Base-by-base conservation (phyloP, 1,140 invertebrate species). In the Lucilia sericata region DNA sequence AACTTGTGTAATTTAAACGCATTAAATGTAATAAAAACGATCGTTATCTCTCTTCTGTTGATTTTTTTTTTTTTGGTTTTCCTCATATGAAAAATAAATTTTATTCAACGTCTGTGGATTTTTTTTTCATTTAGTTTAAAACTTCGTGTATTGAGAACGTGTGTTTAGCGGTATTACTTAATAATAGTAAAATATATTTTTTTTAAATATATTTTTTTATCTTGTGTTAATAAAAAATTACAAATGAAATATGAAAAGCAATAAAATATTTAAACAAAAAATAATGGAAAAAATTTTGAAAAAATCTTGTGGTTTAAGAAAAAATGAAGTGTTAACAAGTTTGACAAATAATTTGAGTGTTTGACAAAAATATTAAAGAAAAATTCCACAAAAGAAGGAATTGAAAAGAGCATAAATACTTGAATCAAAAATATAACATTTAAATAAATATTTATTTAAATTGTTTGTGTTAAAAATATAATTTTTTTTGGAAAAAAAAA, bases 11-110 rank as follows among this genome's bases (percentile, higher is more conserved):
- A 70, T 70, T 70, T 19, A 70, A 70, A 70, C 65, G 19, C 19
- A 70, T 70, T 70, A 70, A 70, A 70, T 70, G 65, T 70, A 70
- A 70, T 70, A 70, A 70, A 70, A 70, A 60, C 55, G 55, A 60
- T 60, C 55, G 55, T n/a, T 60, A 17, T 60, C 55, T 60, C 55
- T n/a, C 14, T 60, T 60, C 55, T 60, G 13, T n/a, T 17, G 17
- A 30, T 42, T 42, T 42, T 8, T 3, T 7, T 60, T 60, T n/a
- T 17, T 60, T 14, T n/a, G 17, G 51, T n/a, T 17, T 17, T 7
- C 55, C 55, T 60, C 55, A 60, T n/a, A 60, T 30, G 25, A 30
- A 30, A 30, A 2, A 30, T n/a, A 60, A n/a, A 60, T 7, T 7
- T 60, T 60, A 3, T 60, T 60, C 55, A 60, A n/a, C 42, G 42